Conservation (phyloP, 2,888 invertebrate species). For the Plebejus anna region DNA sequence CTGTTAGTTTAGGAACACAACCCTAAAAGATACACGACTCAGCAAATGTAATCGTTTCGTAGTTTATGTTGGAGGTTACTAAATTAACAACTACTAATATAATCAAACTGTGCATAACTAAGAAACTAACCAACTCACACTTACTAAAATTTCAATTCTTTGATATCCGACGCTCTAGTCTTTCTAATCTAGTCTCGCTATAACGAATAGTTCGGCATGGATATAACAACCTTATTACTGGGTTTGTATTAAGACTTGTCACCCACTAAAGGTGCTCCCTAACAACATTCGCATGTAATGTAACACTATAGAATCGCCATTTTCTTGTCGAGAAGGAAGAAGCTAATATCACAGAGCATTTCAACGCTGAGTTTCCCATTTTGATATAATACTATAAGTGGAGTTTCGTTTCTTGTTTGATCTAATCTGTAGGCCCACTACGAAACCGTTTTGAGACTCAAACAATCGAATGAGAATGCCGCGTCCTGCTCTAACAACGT, state of each 20-base stretch:
- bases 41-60: background rate
- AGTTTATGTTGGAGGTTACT: background rate
- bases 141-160: background rate
- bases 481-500: no score
- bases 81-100: background rate
- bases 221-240: slow-evolving; percentile 67
- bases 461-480: no score
- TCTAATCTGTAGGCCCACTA: no score
- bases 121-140: background rate
- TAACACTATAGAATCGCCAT: background rate
- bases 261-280: slow-evolving; percentile 53
- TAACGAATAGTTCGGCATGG: slow-evolving; percentile 52
- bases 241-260: slow-evolving; percentile 65
- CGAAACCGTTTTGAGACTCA: no score
- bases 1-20: background rate
- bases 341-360: background rate
- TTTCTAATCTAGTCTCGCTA: slow-evolving; percentile 24
- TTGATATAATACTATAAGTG: no score
- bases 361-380: background rate
- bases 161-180: background rate
- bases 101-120: background rate
- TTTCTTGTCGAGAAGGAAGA: background rate
- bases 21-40: background rate
- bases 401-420: no score
- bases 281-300: slow-evolving; percentile 6